A percentile compares a stretch with the other conserved stretches of the same genome.
These are phyloP conservation scores for Nipponia nippon DNA, from an alignment of 2,113 vertebrate genomes.

Conservation along the genomic window DNA sequence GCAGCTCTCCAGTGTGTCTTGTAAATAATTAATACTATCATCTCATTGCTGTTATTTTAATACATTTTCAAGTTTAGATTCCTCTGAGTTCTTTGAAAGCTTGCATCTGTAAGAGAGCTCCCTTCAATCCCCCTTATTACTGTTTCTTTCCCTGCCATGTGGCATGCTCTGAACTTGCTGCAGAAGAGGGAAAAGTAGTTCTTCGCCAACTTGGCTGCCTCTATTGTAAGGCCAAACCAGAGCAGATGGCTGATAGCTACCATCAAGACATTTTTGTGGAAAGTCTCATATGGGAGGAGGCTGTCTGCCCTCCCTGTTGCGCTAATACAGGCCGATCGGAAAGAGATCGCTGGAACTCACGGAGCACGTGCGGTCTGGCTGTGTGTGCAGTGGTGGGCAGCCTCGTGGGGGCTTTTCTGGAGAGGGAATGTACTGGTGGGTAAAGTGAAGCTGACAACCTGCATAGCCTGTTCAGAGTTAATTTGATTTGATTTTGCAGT, in stretches of 20 bases:
- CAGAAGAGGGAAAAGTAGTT: background rate
- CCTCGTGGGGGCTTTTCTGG: background rate
- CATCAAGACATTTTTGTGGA: background rate
- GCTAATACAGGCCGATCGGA: background rate
- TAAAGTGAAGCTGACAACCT: background rate
- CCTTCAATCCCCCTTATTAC: background rate
- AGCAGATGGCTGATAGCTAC: background rate
- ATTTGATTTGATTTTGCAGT: background rate
- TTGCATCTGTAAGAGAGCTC: background rate
- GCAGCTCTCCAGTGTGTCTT: background rate
- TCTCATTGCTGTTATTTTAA: background rate
- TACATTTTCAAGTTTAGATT: background rate
- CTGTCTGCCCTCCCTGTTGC: background rate
- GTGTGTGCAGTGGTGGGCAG: background rate
- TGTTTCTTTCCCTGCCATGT: background rate
- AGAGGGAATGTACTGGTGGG: background rate
- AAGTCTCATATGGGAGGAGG: background rate
- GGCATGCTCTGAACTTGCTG: background rate
- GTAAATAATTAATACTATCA: background rate
- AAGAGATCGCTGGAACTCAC: background rate
- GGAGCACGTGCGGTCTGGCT: background rate
- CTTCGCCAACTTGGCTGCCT: background rate
- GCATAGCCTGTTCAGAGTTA: background rate
- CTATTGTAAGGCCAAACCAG: background rate
- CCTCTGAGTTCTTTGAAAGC: background rate